Evolutionary conservation across 30 jellyfish, hydroid and myxozoan species (phyloP), one percentile per base, ranked within the genome.

Genomic region (Turritopsis rubra): DNA sequence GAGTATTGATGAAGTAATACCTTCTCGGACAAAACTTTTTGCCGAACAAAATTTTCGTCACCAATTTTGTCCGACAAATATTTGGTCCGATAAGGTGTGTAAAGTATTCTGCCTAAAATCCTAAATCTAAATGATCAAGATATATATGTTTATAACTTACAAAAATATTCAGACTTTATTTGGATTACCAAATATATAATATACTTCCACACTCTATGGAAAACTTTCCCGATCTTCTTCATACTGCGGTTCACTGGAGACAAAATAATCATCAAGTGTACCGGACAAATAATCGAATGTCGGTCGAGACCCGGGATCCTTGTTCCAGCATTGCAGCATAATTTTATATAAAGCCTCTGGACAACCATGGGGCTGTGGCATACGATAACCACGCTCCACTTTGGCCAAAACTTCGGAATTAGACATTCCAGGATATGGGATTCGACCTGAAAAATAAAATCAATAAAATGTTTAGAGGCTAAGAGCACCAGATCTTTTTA

Each of bases 391-490:
- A 28, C 94, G 79, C 52, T 88, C 98, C 23, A 92, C 96, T 31
- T 82, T 85, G 28, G 98, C 96, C 0, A 92, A 83, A 1, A 89
- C 90, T 31, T 92, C 96, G 21, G 96, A 88, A 81, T 88, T 88
- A 18, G 98, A 84, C 96, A 88, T 92, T 0, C 98, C 98, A 68
- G 98, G 98, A 66, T 92, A 92, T 9, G 98, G 98, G 4, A 88
- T 86, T 73, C 96, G 79, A 41, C 60, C 60, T 41, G 13, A 5
- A 41, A 41, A 41, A 41, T 41, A 41, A 41, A 13, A 5, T 41
- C 60, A 41, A 3, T 5, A 3, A 41, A 41, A 41, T 41, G 60
- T 41, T n/a, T n/a, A n/a, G n/a, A n/a, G n/a, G n/a, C n/a, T n/a
- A n/a, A n/a, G n/a, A n/a, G n/a, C 60, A 41, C 60, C 60, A 41